Evolutionary conservation across 2,888 invertebrate species (phyloP), one percentile per base, ranked within the genome.

Genomic region (Ptilodon capucinus): DNA sequence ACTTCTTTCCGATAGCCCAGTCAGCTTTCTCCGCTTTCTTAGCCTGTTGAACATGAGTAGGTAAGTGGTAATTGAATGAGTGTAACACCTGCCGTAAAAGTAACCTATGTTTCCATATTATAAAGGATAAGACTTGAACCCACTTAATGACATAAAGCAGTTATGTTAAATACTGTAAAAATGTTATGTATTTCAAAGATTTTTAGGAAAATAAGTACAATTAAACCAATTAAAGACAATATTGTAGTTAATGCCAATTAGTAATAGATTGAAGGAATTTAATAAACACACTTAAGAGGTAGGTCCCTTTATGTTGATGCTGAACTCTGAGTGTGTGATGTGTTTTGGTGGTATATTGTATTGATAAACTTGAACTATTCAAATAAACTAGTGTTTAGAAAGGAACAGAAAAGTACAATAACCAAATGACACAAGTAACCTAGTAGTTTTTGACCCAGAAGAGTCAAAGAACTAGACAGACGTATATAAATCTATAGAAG

Each of bases 1-100:
- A 93, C 92, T 93, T 93, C 93, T 93, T 93, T 66, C 90, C 90
- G 70, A 88, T 86, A 91, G 93, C 93, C 93, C 94, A 94, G 84
- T 94, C 93, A 86, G 94, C 93, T 81, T 94, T 94, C 93, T 95
- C 95, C 81, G 94, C 93, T 83, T 95, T 95, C 93, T 95, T 95
- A 77, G 94, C 93, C 95, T 95, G 95, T 92, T 82, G 84, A 92
- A 87, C 64, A 84, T 75, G 75, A 85, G 75, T 68, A 74, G 68
- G 63, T 53, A 63, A 54, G 65, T 66, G 64, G 58, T 68, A 58
- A 53, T 58, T 60, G 47, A 51, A 44, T 18, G 8, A 32, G 34
- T 46, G 16, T 48, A 30, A 48, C n/a, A n/a, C n/a, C 57, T 61
- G 54, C 17, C 44, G 42, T 57, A n/a, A n/a, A n/a, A n/a, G n/a